A percentile compares a stretch with the other conserved stretches of the same genome.
phyloP scores from a whole-genome alignment of 2,113 vertebrate genomes.

The Coryphaenoides rupestris region DNA sequence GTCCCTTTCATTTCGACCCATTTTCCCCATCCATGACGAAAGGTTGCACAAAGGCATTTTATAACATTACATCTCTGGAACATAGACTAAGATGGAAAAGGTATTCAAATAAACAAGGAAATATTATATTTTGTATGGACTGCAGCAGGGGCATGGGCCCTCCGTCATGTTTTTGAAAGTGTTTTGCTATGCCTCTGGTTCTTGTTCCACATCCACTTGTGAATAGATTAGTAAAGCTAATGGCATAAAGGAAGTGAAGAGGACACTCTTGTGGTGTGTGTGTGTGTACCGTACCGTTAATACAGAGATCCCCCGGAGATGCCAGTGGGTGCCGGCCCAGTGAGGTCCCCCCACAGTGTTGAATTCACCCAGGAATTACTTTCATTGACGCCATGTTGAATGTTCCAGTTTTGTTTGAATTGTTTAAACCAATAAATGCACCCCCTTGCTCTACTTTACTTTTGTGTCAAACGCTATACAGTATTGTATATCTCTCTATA shows the following conservation, averaged over 20 bases:
- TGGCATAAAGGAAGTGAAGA: background rate
- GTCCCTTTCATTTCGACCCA: background rate
- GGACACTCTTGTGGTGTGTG: too few species aligned
- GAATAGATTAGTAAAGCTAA: background rate
- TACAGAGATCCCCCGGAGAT: slow-evolving; percentile 5
- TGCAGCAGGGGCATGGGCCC: too few species aligned
- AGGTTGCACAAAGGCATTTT: too few species aligned
- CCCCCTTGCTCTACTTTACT: slow-evolving; percentile 8
- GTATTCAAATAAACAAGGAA: background rate
- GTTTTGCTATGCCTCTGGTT: slow-evolving; percentile 10
- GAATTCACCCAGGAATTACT: background rate
- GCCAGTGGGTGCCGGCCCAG: background rate
- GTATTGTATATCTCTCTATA: too few species aligned
- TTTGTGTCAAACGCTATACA: too few species aligned
- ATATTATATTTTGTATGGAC: background rate
- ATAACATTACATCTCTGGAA: background rate
- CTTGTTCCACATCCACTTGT: background rate
- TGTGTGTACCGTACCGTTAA: slow-evolving; percentile 5
- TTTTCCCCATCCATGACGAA: background rate
- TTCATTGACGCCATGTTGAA: background rate
- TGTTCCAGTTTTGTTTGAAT: slow-evolving; percentile 17
- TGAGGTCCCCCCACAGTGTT: background rate
- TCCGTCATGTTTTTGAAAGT: background rate
- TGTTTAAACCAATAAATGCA: slow-evolving; percentile 14
- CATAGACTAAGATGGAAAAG: background rate